Conservation (phyloP, 2,888 invertebrate species). For the Sabatieria punctata region DNA sequence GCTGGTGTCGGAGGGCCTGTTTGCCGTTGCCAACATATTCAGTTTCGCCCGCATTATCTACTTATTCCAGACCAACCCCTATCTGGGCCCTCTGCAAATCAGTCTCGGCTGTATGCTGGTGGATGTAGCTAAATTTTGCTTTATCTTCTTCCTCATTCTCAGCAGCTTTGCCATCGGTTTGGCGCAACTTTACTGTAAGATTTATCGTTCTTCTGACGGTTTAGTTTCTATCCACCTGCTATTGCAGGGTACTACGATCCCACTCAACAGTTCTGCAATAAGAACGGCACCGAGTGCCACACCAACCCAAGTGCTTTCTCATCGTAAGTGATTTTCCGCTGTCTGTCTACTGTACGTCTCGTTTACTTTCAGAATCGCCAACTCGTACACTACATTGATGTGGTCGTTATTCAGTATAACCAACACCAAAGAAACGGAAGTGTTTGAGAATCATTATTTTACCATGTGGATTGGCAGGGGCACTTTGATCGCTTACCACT, state of each 20-base stretch:
- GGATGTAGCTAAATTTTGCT: slow-evolving; percentile 41
- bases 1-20: slow-evolving; percentile 40
- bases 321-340: slow-evolving; percentile 29
- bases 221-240: no score
- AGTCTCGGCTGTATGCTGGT: slow-evolving; percentile 40
- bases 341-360: neutral
- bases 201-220: no score
- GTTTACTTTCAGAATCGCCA: slow-evolving; percentile 30
- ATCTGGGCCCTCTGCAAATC: slow-evolving; percentile 42
- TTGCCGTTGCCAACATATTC: slow-evolving; percentile 43
- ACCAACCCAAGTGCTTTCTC: slow-evolving; percentile 32
- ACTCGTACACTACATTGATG: slow-evolving; percentile 36
- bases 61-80: slow-evolving; percentile 42
- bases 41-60: slow-evolving; percentile 42
- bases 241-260: slow-evolving; percentile 39
- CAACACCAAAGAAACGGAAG: slow-evolving; percentile 30
- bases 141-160: slow-evolving; percentile 39
- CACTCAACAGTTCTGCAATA: slow-evolving; percentile 16
- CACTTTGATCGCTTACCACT: slow-evolving; percentile 39
- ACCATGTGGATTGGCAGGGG: slow-evolving; percentile 38
- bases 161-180: slow-evolving; percentile 40
- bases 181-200: slow-evolving; percentile 38
- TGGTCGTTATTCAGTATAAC: slow-evolving; percentile 39
- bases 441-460: slow-evolving; percentile 33
- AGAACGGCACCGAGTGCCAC: slow-evolving; percentile 18